Conservation (phyloP, 2,888 invertebrate species). For the Trissoscelio sp. region DNA sequence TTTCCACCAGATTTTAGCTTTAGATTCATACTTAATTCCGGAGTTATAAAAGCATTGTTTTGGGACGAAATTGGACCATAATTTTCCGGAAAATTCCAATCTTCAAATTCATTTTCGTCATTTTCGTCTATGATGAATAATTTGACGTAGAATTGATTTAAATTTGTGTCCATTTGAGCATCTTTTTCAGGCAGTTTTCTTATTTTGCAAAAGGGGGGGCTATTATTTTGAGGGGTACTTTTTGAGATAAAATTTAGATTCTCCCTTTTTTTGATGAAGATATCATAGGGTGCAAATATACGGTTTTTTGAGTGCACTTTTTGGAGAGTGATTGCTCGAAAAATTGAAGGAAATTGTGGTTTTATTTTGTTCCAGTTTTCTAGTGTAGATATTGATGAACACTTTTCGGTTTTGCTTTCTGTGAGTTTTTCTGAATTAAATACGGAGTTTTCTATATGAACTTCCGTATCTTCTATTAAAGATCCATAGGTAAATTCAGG, state of each 20-base stretch:
- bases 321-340: conserved; percentile 70
- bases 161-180: conserved; percentile 7
- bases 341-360: conserved; percentile 60
- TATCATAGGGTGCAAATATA: conserved; percentile 80
- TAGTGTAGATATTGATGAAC: background rate
- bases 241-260: conserved; percentile 69
- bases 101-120: conserved; percentile 54
- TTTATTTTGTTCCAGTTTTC: conserved; percentile 58
- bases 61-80: conserved; percentile 47
- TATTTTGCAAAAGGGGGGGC: conserved; percentile 75
- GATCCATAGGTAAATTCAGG: conserved; percentile 85
- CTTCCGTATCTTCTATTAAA: conserved; percentile 86
- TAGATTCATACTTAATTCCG: conserved; percentile 85
- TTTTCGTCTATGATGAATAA: conserved; percentile 79
- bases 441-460: conserved; percentile 76
- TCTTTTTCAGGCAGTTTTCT: conserved; percentile 74
- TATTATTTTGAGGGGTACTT: conserved; percentile 31
- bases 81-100: conserved; percentile 7
- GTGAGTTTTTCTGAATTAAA: conserved; percentile 12
- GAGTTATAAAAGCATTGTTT: conserved; percentile 84
- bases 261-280: conserved; percentile 79
- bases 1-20: conserved; percentile 85
- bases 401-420: background rate
- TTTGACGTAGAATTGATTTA: conserved; percentile 74
- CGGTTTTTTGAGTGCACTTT: conserved; percentile 41